Percentiles rank a stretch among this genome's conserved stretches.
These are phyloP conservation scores for Ophioderma brevispina DNA, from an alignment of 35 echinoderm and acorn worm genomes.

Conservation along the genomic window DNA sequence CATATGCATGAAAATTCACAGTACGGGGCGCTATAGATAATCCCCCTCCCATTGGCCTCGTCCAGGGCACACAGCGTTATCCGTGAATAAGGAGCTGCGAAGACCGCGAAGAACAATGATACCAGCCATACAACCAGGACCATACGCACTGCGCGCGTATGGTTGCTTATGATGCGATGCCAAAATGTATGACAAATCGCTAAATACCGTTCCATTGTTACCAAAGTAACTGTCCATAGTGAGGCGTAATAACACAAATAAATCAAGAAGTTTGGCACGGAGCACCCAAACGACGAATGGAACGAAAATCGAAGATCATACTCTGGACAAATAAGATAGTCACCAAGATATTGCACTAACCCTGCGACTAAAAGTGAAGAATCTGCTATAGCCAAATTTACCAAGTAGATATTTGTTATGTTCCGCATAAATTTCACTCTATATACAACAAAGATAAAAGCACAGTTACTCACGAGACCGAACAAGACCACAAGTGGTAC, in stretches of 20 bases:
- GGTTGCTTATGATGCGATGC: neutral
- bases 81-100: neutral
- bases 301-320: neutral
- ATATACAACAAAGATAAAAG: neutral
- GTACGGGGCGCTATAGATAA: neutral
- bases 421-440: neutral
- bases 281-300: neutral
- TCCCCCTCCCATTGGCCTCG: neutral
- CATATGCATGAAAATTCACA: neutral
- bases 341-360: neutral
- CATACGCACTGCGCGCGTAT: neutral
- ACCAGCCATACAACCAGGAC: neutral
- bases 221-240: neutral
- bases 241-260: neutral
- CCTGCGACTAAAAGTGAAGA: neutral
- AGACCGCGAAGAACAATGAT: neutral
- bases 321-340: neutral
- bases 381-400: constrained; percentile 4
- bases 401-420: constrained; percentile 15
- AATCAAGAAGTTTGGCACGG: neutral
- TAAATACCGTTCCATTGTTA: neutral
- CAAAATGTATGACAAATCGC: constrained; percentile 1
- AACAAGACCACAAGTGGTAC: neutral
- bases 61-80: neutral
- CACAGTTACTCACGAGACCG: neutral